Conservation (phyloP, 2,113 vertebrate genomes). For the Castor canadensis region DNA sequence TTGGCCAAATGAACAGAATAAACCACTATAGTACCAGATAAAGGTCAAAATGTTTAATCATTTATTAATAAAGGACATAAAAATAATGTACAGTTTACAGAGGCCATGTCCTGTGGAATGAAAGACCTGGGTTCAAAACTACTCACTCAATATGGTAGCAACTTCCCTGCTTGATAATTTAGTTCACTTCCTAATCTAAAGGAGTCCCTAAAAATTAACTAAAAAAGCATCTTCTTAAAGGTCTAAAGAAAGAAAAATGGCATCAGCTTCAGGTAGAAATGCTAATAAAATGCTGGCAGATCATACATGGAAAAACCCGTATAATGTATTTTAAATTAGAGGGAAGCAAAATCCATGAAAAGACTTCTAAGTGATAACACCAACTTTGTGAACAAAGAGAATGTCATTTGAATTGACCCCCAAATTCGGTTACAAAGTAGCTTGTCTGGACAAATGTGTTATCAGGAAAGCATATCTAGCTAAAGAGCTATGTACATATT, state of each 20-base stretch:
- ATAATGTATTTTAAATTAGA: background rate
- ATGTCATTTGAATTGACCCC: background rate
- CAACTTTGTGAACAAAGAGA: background rate
- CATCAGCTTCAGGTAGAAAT: conserved; percentile 31
- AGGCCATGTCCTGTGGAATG: background rate
- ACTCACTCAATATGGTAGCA: background rate
- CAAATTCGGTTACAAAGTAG: background rate
- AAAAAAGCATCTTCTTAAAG: background rate
- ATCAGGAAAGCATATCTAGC: background rate
- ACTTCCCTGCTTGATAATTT: background rate
- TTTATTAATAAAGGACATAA: background rate
- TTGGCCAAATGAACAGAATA: background rate
- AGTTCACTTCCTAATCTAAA: background rate
- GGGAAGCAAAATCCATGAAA: background rate
- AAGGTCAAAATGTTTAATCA: background rate
- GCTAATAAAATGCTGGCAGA: background rate
- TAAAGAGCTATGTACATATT: conserved; percentile 30
- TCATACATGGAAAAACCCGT: background rate
- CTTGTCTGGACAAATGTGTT: conserved; percentile 37
- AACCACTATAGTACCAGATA: background rate
- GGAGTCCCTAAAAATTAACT: background rate
- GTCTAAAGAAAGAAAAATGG: background rate
- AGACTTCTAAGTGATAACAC: background rate
- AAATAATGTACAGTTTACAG: background rate
- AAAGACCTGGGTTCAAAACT: background rate